A percentile compares a stretch with the other conserved stretches of the same genome.
These are phyloP conservation scores for Pogonomyrmex barbatus DNA, from an alignment of 1,140 invertebrate species.

Conservation along the genomic window DNA sequence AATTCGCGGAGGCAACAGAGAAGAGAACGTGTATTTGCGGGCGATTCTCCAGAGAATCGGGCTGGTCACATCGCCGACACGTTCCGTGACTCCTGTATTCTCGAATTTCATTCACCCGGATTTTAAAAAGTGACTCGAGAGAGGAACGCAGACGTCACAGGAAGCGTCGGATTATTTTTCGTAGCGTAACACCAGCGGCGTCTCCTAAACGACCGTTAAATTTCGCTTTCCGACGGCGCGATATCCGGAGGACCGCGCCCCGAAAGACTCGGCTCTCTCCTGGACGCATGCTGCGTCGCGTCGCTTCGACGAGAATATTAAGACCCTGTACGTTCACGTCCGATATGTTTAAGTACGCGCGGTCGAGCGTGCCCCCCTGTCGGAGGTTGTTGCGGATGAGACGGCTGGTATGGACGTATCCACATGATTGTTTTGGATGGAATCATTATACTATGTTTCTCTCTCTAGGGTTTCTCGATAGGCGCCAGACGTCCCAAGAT, in stretches of 20 bases:
- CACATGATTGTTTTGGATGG: not conserved
- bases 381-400: not conserved
- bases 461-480: not conserved
- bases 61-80: not conserved
- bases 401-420: not conserved
- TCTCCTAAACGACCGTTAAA: not conserved
- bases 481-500: not conserved
- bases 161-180: not conserved
- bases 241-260: conserved; percentile 26
- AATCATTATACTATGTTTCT: not conserved
- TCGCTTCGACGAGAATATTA: not conserved
- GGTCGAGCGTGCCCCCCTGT: not conserved
- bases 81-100: not conserved
- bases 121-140: not conserved
- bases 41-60: not conserved
- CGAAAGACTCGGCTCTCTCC: not conserved
- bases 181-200: not conserved
- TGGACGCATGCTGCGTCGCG: not conserved
- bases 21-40: not conserved
- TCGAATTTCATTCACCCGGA: not conserved
- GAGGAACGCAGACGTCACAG: too few species aligned
- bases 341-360: not conserved
- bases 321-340: not conserved
- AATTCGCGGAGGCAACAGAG: not conserved
- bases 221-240: not conserved